Conservation (phyloP, 2,113 vertebrate species). For the Mugil cephalus region DNA sequence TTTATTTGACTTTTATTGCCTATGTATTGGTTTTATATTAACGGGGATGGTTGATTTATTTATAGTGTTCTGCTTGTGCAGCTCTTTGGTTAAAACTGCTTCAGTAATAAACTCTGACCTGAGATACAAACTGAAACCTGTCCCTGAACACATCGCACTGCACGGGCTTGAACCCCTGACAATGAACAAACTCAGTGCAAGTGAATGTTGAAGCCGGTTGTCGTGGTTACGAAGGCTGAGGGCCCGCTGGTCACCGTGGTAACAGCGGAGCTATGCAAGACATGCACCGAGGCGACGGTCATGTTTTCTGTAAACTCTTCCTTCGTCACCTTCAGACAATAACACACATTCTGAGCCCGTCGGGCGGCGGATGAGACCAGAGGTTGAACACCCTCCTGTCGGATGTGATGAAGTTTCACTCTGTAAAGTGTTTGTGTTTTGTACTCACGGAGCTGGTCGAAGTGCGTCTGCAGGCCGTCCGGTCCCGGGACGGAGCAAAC, state of each 20-base stretch:
- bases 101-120: no score
- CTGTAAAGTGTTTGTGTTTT: slow-evolving; percentile 32
- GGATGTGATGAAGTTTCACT: no score
- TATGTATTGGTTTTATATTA: no score
- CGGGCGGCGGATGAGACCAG: no score
- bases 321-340: slow-evolving; percentile 4
- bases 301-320: background rate
- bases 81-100: no score
- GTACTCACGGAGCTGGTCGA: slow-evolving; percentile 88
- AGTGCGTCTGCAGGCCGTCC: slow-evolving; percentile 87
- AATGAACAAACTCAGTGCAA: slow-evolving; percentile 62
- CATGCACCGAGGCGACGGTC: slow-evolving; percentile 16
- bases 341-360: no score
- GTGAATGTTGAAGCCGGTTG: slow-evolving; percentile 67
- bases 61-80: no score
- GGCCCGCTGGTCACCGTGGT: slow-evolving; percentile 73
- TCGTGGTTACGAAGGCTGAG: slow-evolving; percentile 71
- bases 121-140: background rate
- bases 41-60: no score
- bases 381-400: no score
- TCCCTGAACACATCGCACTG: slow-evolving; percentile 4
- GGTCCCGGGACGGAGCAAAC: slow-evolving; percentile 85
- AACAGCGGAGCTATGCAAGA: slow-evolving; percentile 59
- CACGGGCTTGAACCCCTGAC: slow-evolving; percentile 34
- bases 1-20: no score